These are phyloP conservation scores for Perizoma flavofasciatum DNA, from an alignment of 2,888 invertebrate genomes.

Conservation along the genomic window DNA sequence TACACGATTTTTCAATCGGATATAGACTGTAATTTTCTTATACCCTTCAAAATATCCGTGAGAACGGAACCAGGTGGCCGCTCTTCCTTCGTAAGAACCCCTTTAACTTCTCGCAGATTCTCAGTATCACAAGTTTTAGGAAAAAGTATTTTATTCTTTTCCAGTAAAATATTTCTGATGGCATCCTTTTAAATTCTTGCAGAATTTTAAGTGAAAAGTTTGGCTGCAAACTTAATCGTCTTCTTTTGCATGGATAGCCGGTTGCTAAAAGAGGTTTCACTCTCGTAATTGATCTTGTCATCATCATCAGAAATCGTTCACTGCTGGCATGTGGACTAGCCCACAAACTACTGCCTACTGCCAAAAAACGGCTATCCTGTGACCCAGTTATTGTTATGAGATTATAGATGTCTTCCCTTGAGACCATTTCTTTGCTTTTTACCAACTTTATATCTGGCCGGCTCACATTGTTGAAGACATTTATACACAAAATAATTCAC, in stretches of 20 bases:
- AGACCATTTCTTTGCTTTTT: too few species aligned
- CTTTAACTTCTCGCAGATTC: slow-evolving; percentile 59
- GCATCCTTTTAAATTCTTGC: slow-evolving; percentile 43
- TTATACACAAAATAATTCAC: too few species aligned
- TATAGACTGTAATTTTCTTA: slow-evolving; percentile 48
- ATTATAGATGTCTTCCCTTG: too few species aligned
- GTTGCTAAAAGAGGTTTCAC: too few species aligned
- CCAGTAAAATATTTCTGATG: slow-evolving; percentile 45
- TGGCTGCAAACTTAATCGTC: slow-evolving; percentile 9
- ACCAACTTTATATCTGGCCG: too few species aligned
- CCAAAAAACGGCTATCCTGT: too few species aligned
- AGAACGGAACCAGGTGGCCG: slow-evolving; percentile 51
- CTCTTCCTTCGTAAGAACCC: slow-evolving; percentile 40
- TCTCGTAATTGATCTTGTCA: too few species aligned
- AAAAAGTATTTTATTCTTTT: slow-evolving; percentile 47
- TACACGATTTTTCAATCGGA: slow-evolving; percentile 54
- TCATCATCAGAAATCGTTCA: too few species aligned
- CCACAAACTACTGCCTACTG: too few species aligned
- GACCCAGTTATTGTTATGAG: too few species aligned
- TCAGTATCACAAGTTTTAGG: slow-evolving; percentile 57
- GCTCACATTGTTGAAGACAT: too few species aligned
- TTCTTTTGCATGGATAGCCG: slow-evolving; percentile 5
- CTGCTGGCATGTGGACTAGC: too few species aligned
- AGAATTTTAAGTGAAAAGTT: slow-evolving; percentile 46
- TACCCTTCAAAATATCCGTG: slow-evolving; percentile 50